Conservation (phyloP, 2,888 invertebrate genomes). For the Drosophila eohydei region DNA sequence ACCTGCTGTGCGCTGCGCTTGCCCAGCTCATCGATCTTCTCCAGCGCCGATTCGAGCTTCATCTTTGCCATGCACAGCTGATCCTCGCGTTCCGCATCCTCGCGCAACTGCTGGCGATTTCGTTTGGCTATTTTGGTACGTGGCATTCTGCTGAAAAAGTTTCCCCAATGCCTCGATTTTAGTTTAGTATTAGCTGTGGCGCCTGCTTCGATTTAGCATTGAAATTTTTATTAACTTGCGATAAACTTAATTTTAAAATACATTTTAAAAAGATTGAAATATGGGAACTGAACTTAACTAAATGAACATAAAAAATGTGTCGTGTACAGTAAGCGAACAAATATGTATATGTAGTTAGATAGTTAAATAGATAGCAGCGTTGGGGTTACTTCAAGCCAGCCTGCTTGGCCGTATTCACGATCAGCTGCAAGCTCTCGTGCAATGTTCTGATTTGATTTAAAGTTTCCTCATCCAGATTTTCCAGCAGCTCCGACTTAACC, state of each 20-base stretch:
- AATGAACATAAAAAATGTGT: slow-evolving; percentile 33
- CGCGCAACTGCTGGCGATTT: slow-evolving; percentile 64
- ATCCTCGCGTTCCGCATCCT: slow-evolving; percentile 71
- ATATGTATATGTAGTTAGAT: slow-evolving; percentile 9
- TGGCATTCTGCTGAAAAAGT: slow-evolving; percentile 68
- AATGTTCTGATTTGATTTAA: slow-evolving; percentile 82
- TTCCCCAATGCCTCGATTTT: not conserved
- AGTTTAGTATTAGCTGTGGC: not conserved
- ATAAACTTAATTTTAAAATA: slow-evolving; percentile 35
- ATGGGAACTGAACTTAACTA: slow-evolving; percentile 31
- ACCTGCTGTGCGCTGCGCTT: slow-evolving; percentile 33
- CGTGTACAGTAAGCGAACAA: slow-evolving; percentile 25
- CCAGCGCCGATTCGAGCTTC: slow-evolving; percentile 66
- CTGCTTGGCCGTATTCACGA: slow-evolving; percentile 81
- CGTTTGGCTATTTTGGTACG: slow-evolving; percentile 81
- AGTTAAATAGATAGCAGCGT: not conserved
- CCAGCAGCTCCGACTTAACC: slow-evolving; percentile 78
- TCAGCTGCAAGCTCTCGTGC: slow-evolving; percentile 82
- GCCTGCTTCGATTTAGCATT: slow-evolving; percentile 35
- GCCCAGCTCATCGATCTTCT: slow-evolving; percentile 64
- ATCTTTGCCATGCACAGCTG: slow-evolving; percentile 75
- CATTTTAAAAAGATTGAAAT: slow-evolving; percentile 21
- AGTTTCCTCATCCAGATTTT: slow-evolving; percentile 81
- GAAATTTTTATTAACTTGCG: slow-evolving; percentile 38
- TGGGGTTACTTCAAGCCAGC: slow-evolving; percentile 57